phyloP scores from a whole-genome alignment of 2,888 invertebrate species.

The Scaptomyza cyrtandrae region DNA sequence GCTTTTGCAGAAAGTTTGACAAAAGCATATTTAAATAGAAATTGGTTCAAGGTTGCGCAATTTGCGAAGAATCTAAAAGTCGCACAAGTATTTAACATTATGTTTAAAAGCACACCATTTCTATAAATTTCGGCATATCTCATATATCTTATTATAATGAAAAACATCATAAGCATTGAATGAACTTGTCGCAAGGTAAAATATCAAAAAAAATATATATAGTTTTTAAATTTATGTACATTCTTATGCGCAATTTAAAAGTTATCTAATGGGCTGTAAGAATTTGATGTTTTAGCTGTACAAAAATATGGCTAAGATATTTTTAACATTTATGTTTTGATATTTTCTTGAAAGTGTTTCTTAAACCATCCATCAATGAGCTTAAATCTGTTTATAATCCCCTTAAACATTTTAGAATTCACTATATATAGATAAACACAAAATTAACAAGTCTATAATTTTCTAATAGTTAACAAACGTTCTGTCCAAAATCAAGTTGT shows the following conservation, averaged over 20 bases:
- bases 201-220: slow-evolving; percentile 4
- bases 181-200: slow-evolving; percentile 47
- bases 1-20: slow-evolving; percentile 39
- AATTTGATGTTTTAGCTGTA: slow-evolving; percentile 21
- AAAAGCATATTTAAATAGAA: slow-evolving; percentile 72
- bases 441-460: background rate
- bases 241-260: slow-evolving; percentile 41
- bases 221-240: slow-evolving; percentile 21
- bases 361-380: background rate
- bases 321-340: background rate
- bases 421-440: background rate
- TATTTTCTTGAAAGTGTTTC: background rate
- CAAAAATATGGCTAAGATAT: slow-evolving; percentile 20
- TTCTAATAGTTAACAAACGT: slow-evolving; percentile 10
- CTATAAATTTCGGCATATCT: slow-evolving; percentile 10
- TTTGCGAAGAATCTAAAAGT: slow-evolving; percentile 61
- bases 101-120: slow-evolving; percentile 3
- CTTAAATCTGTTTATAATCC: background rate
- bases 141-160: background rate
- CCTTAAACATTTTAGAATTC: background rate
- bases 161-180: slow-evolving; percentile 9
- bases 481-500: slow-evolving; percentile 32
- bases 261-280: slow-evolving; percentile 53
- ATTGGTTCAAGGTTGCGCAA: slow-evolving; percentile 76
- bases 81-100: slow-evolving; percentile 26